These are phyloP conservation scores for Crocodylus rhombifer DNA, from an alignment of 2,797 vertebrate species.

Conservation along the genomic window DNA sequence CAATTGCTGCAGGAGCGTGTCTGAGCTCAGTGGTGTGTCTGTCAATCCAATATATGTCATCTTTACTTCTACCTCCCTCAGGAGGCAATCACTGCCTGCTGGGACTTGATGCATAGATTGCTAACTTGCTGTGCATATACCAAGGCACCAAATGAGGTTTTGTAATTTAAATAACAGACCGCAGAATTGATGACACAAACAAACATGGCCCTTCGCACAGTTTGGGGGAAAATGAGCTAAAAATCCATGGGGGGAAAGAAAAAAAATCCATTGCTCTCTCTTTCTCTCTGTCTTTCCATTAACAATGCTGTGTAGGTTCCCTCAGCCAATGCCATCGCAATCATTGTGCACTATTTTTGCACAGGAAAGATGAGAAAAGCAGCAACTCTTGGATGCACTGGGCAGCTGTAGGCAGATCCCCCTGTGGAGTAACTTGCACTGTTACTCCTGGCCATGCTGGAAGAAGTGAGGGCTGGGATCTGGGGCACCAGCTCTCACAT, in stretches of 20 bases:
- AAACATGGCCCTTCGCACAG: neutral
- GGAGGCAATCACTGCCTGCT: constrained; percentile 71
- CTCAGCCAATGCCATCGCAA: neutral
- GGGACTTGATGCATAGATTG: constrained; percentile 73
- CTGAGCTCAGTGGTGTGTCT: constrained; percentile 37
- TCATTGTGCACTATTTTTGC: neutral
- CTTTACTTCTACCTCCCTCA: constrained; percentile 59
- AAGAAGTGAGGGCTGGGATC: neutral
- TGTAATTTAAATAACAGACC: constrained; percentile 73
- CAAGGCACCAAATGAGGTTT: constrained; percentile 57
- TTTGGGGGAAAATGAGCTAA: constrained; percentile 12
- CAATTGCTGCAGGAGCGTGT: constrained; percentile 15
- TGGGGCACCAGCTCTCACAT: too few species aligned
- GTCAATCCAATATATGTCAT: constrained; percentile 47
- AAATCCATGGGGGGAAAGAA: neutral
- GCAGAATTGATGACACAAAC: constrained; percentile 52
- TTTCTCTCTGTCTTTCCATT: too few species aligned
- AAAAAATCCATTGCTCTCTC: neutral
- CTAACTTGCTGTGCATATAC: constrained; percentile 62
- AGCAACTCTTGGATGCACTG: neutral
- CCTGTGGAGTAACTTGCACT: too few species aligned
- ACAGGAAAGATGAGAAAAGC: neutral
- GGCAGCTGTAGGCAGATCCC: too few species aligned
- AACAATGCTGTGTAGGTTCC: neutral
- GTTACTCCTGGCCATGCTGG: too few species aligned